These are phyloP conservation scores for Cirrhinus molitorella DNA, from an alignment of 2,797 vertebrate species.

Conservation along the genomic window DNA sequence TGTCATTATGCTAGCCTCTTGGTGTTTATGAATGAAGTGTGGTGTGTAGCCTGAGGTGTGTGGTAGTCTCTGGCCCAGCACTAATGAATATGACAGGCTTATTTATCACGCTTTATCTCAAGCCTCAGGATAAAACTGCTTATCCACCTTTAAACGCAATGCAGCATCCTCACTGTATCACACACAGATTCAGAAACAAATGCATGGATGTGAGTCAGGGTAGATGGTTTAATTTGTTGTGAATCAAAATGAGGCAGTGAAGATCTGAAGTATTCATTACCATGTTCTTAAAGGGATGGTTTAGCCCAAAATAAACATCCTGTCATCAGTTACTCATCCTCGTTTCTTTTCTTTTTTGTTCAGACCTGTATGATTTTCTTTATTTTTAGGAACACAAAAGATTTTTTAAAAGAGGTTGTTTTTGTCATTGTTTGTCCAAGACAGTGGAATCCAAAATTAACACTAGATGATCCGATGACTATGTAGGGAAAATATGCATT, in stretches of 20 bases:
- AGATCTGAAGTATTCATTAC: background rate
- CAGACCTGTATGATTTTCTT: background rate
- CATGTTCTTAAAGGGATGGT: background rate
- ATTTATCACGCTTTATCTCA: slow-evolving; percentile 66
- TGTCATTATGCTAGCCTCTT: slow-evolving; percentile 19
- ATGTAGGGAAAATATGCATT: background rate
- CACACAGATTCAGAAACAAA: slow-evolving; percentile 44
- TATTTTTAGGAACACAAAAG: slow-evolving; percentile 1
- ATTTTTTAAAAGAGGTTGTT: background rate
- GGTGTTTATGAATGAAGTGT: slow-evolving; percentile 44
- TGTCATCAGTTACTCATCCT: background rate
- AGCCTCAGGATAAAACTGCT: slow-evolving; percentile 22
- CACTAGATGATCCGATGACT: background rate
- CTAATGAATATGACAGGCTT: slow-evolving; percentile 69
- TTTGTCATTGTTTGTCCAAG: background rate
- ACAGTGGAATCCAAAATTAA: background rate
- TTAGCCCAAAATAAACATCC: background rate
- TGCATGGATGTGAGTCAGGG: background rate
- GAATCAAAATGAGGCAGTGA: background rate
- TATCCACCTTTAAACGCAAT: slow-evolving; percentile 13
- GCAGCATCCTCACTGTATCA: slow-evolving; percentile 56
- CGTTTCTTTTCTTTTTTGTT: background rate
- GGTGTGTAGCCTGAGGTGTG: slow-evolving; percentile 25
- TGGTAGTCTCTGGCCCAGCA: slow-evolving; percentile 53
- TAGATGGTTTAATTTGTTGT: background rate